Base-by-base conservation (phyloP, 2,113 vertebrate species). In the Spermophilus dauricus region DNA sequence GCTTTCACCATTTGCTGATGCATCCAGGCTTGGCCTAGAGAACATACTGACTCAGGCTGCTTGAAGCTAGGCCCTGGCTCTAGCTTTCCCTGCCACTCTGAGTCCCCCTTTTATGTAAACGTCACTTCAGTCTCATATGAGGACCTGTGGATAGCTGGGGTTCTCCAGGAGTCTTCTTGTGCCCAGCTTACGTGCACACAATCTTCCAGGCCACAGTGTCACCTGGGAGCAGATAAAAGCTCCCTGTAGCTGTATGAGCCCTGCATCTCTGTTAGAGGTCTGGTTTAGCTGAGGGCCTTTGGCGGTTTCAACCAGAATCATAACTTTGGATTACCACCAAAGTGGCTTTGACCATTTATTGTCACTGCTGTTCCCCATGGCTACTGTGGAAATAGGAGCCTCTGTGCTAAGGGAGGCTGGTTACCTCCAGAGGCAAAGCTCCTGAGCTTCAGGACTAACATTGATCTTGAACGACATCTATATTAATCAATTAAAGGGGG, bases 231-330 rank as follows among this genome's bases (percentile, higher is more conserved):
- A 61, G 30, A 7, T 0, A 32, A 51, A n/a, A n/a, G 4, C 26
- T 3, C 10, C 4, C 9, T 1, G 2, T 24, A 11, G 7, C 30
- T 67, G 63, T 6, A 22, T 6, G 14, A 1, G 11, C 7, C 10
- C 30, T 48, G 1, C 2, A 13, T 34, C 61, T 48, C 34, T 39
- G 24, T 34, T 37, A 30, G 2, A 45, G 6, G 18, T 34, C 65
- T 42, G 18, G 30, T 17, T 5, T 7, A 4, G 13, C 8, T 58
- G 37, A 8, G 26, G 61, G 4, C 14, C 9, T 5, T 4, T 8
- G 37, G 17, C 13, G 26, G 8, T 34, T 28, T 13, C 10, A 18
- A 1, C 13, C 4, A 20, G 32, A 11, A 58, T 30, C 30, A 73
- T 3, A 14, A 30, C 18, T 39, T n/a, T 51, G 12, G 28, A 72